These are phyloP conservation scores for Clivina fossor DNA, from an alignment of 2,888 invertebrate genomes.

Conservation along the genomic window DNA sequence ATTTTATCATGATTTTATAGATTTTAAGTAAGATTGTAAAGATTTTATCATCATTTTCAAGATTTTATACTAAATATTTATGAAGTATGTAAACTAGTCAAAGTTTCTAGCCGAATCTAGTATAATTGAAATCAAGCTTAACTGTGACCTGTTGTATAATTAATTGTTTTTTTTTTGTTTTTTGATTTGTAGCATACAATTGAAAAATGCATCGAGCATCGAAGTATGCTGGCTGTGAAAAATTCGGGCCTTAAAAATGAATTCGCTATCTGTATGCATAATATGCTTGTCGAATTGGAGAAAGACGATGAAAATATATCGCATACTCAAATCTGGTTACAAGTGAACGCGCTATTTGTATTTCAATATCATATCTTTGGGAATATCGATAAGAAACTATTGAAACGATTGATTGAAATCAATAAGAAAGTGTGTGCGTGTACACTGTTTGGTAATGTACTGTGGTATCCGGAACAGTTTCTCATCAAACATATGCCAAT, in stretches of 20 bases:
- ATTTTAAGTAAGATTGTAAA: too few relatives aligned
- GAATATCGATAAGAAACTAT: constrained; percentile 72
- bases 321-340: constrained; percentile 62
- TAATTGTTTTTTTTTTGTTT: constrained; percentile 36
- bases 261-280: constrained; percentile 66
- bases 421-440: constrained; percentile 81
- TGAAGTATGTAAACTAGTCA: too few relatives aligned
- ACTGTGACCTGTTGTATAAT: too few relatives aligned
- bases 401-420: constrained; percentile 71
- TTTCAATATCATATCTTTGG: constrained; percentile 74
- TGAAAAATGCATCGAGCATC: constrained; percentile 48
- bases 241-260: constrained; percentile 59
- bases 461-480: constrained; percentile 87
- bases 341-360: constrained; percentile 68
- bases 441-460: constrained; percentile 73
- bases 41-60: too few relatives aligned
- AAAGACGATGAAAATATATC: constrained; percentile 58
- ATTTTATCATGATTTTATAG: too few relatives aligned
- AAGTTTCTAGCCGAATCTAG: too few relatives aligned
- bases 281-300: constrained; percentile 64
- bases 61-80: too few relatives aligned
- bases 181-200: constrained; percentile 45
- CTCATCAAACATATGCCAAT: constrained; percentile 65
- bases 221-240: constrained; percentile 46
- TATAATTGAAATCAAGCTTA: too few relatives aligned